Evolutionary conservation across 2,888 invertebrate genomes (phyloP), one percentile per base, ranked within the genome.

Genomic region (Parochlus steinenii): DNA sequence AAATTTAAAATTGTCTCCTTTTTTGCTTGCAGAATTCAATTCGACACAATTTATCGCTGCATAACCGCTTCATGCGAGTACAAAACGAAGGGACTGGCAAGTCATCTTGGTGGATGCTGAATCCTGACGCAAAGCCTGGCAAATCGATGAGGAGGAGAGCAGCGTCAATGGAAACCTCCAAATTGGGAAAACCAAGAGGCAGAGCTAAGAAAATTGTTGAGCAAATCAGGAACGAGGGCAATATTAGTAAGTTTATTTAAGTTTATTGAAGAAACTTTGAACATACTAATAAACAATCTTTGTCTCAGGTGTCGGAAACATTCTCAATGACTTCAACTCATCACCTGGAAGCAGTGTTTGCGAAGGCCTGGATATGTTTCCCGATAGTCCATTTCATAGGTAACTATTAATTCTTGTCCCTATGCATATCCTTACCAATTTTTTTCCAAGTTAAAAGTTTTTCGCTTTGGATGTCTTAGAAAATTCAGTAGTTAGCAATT

Each of bases 101-200:
- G 60, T 92, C 92, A 25, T 93, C 92, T 1, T 98, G 97, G 97
- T 98, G 98, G 98, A 89, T 93, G 82, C 83, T 98, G 56, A 98
- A 98, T 64, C 97, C 95, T 2, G 97, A 98, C 53, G 98, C 97
- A 14, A 97, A 97, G 56, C 93, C 95, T 0, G 95, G 95, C 43
- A 95, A 97, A 58, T 89, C 93, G 17, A 89, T 93, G 11, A 69
- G 98, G 37, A 69, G 97, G 48, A 71, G 98, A 42, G 93, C 97
- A 6, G 86, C 90, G 15, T 92, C 93, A 35, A 95, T 97, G 90
- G 97, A 97, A 62, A 86, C 89, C 37, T 85, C 83, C 38, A 92
- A 93, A 55, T 85, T 81, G 55, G 90, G 89, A 57, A 93, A 90
- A 56, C 67, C 87, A 47, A 72, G 93, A 45, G 92, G 92, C 24